A percentile compares a stretch with the other conserved stretches of the same genome.
Conservation (phyloP, 2,888 invertebrate species). For the Watsonalla binaria region DNA sequence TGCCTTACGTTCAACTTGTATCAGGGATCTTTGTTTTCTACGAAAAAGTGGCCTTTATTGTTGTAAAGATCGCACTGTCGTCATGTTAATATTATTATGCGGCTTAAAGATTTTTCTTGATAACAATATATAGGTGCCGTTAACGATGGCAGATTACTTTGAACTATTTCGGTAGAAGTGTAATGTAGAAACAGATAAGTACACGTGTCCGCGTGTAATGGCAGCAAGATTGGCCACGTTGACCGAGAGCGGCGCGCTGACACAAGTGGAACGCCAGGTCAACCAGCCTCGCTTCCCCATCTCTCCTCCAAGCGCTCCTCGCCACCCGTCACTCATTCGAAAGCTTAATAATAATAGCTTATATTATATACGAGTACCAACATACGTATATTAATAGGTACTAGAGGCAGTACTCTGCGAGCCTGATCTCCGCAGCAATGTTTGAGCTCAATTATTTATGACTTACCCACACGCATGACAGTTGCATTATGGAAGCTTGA, state of each 20-base stretch:
- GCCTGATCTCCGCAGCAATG: slow-evolving; percentile 45
- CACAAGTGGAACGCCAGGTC: slow-evolving; percentile 20
- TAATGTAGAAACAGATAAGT: neutral
- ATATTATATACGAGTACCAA: slow-evolving; percentile 13
- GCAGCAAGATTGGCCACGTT: neutral
- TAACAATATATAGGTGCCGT: slow-evolving; percentile 28
- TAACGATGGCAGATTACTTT: slow-evolving; percentile 19
- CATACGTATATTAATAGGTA: slow-evolving; percentile 26
- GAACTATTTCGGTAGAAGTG: neutral
- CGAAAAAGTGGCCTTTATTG: slow-evolving; percentile 45
- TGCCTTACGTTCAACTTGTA: slow-evolving; percentile 55
- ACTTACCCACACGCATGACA: slow-evolving; percentile 43
- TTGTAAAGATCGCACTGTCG: slow-evolving; percentile 28
- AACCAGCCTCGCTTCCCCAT: slow-evolving; percentile 16
- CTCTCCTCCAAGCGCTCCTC: slow-evolving; percentile 15
- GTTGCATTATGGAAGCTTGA: slow-evolving; percentile 40
- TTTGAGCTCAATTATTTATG: slow-evolving; percentile 58
- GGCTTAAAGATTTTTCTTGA: slow-evolving; percentile 27
- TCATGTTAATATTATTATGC: slow-evolving; percentile 19
- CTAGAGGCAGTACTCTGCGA: slow-evolving; percentile 34
- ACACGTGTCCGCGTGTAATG: neutral
- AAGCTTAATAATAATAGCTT: slow-evolving; percentile 18
- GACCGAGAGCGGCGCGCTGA: neutral
- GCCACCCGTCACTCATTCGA: slow-evolving; percentile 36
- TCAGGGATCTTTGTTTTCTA: slow-evolving; percentile 60